Percentiles rank a stretch among this genome's conserved stretches.
Conservation (phyloP, 1,140 invertebrate genomes). For the Cherax quadricarinatus region DNA sequence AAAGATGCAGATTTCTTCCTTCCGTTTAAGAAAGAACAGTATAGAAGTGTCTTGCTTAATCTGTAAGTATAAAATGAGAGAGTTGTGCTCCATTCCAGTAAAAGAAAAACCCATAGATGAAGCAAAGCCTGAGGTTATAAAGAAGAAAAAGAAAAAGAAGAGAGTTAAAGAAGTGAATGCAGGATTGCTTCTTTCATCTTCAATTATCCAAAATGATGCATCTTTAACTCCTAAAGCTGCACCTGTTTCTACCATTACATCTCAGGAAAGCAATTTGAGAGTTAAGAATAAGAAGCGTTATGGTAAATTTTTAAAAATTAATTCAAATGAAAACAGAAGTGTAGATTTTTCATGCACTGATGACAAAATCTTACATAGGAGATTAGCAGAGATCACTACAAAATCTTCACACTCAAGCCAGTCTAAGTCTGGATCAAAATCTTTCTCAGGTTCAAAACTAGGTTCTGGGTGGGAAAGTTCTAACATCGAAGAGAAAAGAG, state of each 20-base stretch:
- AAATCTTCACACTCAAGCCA: background rate
- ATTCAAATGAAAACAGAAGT: background rate
- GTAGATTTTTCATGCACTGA: background rate
- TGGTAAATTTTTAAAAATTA: background rate
- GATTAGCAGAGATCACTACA: background rate
- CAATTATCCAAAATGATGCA: background rate
- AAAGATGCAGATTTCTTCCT: background rate
- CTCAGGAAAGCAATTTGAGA: background rate
- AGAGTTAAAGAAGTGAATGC: constrained; percentile 27
- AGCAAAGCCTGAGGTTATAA: background rate
- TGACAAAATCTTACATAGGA: background rate
- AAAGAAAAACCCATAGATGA: background rate
- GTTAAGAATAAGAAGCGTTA: background rate
- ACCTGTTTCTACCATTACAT: background rate
- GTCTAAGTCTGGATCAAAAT: background rate
- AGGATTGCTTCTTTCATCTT: background rate
- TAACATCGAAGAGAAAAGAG: background rate
- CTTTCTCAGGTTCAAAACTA: background rate
- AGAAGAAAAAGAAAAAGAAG: constrained; percentile 46
- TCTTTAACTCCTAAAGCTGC: background rate
- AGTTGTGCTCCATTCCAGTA: constrained; percentile 1
- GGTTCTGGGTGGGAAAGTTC: background rate
- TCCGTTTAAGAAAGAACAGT: background rate
- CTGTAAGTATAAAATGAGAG: constrained; percentile 22
- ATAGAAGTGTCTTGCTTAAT: constrained; percentile 20